phyloP scores from a whole-genome alignment of 2,888 invertebrate genomes.

The Congeria kusceri region DNA sequence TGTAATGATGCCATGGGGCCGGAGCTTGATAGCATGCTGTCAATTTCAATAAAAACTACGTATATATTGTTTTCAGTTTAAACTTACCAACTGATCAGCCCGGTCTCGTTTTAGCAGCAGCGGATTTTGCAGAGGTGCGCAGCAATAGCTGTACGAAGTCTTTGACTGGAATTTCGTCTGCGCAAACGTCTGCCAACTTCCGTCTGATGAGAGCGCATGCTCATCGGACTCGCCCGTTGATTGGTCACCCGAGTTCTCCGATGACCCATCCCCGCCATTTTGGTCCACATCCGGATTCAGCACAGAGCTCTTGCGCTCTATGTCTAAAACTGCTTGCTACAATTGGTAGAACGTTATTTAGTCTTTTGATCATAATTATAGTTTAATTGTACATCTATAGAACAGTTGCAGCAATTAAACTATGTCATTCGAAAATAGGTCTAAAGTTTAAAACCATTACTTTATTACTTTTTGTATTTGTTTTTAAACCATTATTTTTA shows the following conservation, averaged over 20 bases:
- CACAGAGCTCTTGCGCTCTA: slow-evolving; percentile 48
- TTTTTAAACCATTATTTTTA: no score
- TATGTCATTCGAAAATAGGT: no score
- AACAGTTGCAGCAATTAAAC: no score
- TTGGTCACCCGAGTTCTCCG: slow-evolving; percentile 59
- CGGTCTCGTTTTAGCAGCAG: slow-evolving; percentile 73
- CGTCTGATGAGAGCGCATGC: slow-evolving; percentile 50
- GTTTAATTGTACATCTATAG: no score
- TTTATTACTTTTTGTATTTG: no score
- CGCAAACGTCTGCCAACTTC: slow-evolving; percentile 76
- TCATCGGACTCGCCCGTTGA: slow-evolving; percentile 63
- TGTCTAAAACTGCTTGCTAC: slow-evolving; percentile 49
- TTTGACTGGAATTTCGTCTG: slow-evolving; percentile 73
- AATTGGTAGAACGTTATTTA: no score
- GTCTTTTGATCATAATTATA: no score
- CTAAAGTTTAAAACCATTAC: no score
- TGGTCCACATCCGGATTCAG: slow-evolving; percentile 28
- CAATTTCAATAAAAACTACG: no score
- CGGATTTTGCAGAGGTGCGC: slow-evolving; percentile 73
- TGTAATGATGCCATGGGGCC: no score
- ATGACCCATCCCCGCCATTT: slow-evolving; percentile 53
- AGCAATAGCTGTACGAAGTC: slow-evolving; percentile 73
- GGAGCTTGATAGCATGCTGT: no score
- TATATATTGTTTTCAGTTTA: no score
- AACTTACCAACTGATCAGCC: slow-evolving; percentile 72